A percentile compares a stretch with the other conserved stretches of the same genome.
phyloP scores from a whole-genome alignment of 2,888 invertebrate genomes.

The Athripsodes cinereus region DNA sequence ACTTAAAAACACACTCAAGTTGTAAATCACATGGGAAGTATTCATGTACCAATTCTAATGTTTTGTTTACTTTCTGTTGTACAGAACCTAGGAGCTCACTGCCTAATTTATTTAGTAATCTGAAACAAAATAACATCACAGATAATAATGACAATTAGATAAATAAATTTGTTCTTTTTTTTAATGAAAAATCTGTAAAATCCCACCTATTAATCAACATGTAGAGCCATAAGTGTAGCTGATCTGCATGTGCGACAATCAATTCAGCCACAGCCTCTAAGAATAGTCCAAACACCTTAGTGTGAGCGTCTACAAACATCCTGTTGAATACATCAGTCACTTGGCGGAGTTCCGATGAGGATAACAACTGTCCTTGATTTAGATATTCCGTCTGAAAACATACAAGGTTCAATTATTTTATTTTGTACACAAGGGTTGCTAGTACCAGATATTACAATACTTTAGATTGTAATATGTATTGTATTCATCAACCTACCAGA shows the following conservation, averaged over 20 bases:
- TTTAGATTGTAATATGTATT: not conserved
- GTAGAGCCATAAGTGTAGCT: conserved; percentile 90
- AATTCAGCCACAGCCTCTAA: conserved; percentile 90
- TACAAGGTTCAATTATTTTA: too few species aligned
- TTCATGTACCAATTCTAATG: conserved; percentile 68
- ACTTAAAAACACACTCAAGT: conserved; percentile 64
- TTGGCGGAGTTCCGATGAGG: conserved; percentile 66
- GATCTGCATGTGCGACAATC: conserved; percentile 76
- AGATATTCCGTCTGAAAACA: conserved; percentile 61
- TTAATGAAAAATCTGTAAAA: not conserved
- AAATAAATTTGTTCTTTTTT: not conserved
- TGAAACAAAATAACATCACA: too few species aligned
- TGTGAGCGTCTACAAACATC: conserved; percentile 96
- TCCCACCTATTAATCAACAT: conserved; percentile 71
- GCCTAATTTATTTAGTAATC: conserved; percentile 80
- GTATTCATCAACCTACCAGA: conserved; percentile 52
- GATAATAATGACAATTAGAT: not conserved
- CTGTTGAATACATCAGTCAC: conserved; percentile 92
- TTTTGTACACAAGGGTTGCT: too few species aligned
- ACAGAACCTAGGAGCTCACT: conserved; percentile 89
- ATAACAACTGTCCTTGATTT: conserved; percentile 60
- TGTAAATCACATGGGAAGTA: conserved; percentile 63
- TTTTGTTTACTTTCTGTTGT: conserved; percentile 83
- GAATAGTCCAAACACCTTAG: conserved; percentile 89
- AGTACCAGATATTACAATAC: too few species aligned